A percentile compares a stretch with the other conserved stretches of the same genome.
Conservation (phyloP, 2,888 invertebrate genomes). For the Neuroscelio doddi region DNA sequence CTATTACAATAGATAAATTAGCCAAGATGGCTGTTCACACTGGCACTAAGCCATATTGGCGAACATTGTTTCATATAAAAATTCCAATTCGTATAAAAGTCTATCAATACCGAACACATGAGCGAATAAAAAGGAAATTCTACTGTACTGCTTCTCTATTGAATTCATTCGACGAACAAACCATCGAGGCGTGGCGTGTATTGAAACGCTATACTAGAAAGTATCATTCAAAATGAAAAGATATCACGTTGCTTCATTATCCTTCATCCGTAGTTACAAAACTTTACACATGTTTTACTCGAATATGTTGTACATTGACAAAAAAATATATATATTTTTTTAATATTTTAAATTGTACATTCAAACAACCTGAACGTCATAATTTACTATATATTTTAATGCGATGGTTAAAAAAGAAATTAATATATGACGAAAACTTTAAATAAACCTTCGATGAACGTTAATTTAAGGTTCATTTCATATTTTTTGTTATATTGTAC, state of each 20-base stretch:
- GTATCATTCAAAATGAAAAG: slow-evolving; percentile 25
- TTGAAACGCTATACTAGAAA: slow-evolving; percentile 33
- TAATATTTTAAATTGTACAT: too few species aligned
- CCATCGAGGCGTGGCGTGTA: slow-evolving; percentile 34
- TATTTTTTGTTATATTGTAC: too few species aligned
- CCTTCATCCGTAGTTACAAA: too few species aligned
- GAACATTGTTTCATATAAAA: slow-evolving; percentile 45
- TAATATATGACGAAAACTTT: too few species aligned
- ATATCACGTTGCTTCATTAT: slow-evolving; percentile 31
- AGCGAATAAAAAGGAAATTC: slow-evolving; percentile 37
- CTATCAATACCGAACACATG: slow-evolving; percentile 37
- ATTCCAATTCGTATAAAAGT: slow-evolving; percentile 36
- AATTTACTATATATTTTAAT: too few species aligned
- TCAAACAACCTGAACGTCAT: too few species aligned
- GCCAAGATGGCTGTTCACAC: slow-evolving; percentile 43
- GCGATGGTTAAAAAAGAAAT: too few species aligned
- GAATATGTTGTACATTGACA: too few species aligned
- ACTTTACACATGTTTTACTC: too few species aligned
- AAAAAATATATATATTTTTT: too few species aligned
- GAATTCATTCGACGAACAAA: slow-evolving; percentile 36
- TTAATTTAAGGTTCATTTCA: too few species aligned
- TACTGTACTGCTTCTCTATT: slow-evolving; percentile 38
- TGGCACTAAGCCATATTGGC: slow-evolving; percentile 45
- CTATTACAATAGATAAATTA: slow-evolving; percentile 44
- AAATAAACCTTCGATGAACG: too few species aligned